Evolutionary conservation across 2,888 invertebrate species (phyloP).

Genomic region (Lampropteryx suffumata): DNA sequence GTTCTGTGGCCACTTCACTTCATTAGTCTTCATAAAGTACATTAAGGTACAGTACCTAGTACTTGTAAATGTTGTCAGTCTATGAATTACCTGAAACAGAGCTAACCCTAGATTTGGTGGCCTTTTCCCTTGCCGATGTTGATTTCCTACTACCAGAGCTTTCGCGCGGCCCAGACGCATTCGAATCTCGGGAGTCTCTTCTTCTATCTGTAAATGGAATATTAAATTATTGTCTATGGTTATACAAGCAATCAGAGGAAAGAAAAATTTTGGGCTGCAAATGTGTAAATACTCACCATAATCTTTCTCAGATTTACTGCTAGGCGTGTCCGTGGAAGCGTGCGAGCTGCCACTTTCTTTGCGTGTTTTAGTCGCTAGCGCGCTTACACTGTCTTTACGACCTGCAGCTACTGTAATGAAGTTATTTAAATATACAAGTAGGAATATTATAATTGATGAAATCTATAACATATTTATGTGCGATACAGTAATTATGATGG

Average conservation of each 20-base stretch:
- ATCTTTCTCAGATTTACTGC: slow-evolving; percentile 75
- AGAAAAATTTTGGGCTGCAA: no score
- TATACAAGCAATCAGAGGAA: no score
- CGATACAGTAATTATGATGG: no score
- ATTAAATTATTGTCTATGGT: background rate
- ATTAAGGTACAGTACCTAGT: no score
- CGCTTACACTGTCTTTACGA: slow-evolving; percentile 70
- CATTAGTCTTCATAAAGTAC: no score
- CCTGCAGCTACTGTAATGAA: slow-evolving; percentile 35
- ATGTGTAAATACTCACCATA: slow-evolving; percentile 56
- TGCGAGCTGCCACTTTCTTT: slow-evolving; percentile 78
- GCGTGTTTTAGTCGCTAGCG: slow-evolving; percentile 65
- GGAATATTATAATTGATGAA: no score
- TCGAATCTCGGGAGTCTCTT: slow-evolving; percentile 76
- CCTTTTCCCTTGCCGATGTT: slow-evolving; percentile 64
- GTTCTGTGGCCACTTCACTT: no score
- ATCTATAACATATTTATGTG: no score
- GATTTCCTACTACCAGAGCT: slow-evolving; percentile 66
- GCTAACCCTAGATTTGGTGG: slow-evolving; percentile 57
- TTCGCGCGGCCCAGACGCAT: slow-evolving; percentile 74
- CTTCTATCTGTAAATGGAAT: slow-evolving; percentile 57
- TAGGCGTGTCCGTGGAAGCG: slow-evolving; percentile 76
- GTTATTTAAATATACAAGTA: no score
- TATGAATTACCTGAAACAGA: slow-evolving; percentile 54
- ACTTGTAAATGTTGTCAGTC: no score